Percentiles rank a stretch among this genome's conserved stretches.
These are phyloP conservation scores for Adelphocoris suturalis DNA, from an alignment of 2,888 invertebrate genomes.

Conservation along the genomic window DNA sequence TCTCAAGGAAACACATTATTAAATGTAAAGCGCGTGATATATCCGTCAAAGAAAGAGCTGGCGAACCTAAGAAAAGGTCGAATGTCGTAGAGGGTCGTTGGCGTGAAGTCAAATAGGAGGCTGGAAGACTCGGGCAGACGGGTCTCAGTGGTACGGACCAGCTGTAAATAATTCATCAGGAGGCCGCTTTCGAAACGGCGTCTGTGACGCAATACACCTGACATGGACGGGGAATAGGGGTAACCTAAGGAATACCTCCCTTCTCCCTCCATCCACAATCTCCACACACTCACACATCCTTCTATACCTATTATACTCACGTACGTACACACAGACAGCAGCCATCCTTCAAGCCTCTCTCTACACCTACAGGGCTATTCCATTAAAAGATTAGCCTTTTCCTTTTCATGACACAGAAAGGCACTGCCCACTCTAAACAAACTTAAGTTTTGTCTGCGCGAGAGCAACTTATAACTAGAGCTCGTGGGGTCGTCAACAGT, in stretches of 20 bases:
- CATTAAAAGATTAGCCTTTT: slow-evolving; percentile 68
- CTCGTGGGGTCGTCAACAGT: background rate
- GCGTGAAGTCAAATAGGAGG: slow-evolving; percentile 49
- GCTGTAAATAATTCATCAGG: slow-evolving; percentile 56
- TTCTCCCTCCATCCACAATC: background rate
- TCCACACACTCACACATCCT: background rate
- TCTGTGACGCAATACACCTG: background rate
- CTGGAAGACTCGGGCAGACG: background rate
- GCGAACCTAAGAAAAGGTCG: background rate
- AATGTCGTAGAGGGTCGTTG: background rate
- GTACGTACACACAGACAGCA: background rate
- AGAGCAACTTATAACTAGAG: slow-evolving; percentile 50
- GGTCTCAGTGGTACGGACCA: background rate
- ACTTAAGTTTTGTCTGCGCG: slow-evolving; percentile 65
- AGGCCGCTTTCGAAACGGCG: background rate
- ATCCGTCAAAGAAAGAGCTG: too few species aligned
- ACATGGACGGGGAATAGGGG: background rate
- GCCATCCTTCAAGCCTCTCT: slow-evolving; percentile 13
- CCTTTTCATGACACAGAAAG: slow-evolving; percentile 62
- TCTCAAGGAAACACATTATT: too few species aligned
- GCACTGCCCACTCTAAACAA: slow-evolving; percentile 69
- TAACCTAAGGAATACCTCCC: slow-evolving; percentile 5
- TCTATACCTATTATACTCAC: background rate
- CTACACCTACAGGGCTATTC: slow-evolving; percentile 55
- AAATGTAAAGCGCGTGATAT: too few species aligned